Percentiles rank a stretch among this genome's conserved stretches.
These are phyloP conservation scores for Dipus sagitta DNA, from an alignment of 2,797 vertebrate genomes.

Conservation along the genomic window DNA sequence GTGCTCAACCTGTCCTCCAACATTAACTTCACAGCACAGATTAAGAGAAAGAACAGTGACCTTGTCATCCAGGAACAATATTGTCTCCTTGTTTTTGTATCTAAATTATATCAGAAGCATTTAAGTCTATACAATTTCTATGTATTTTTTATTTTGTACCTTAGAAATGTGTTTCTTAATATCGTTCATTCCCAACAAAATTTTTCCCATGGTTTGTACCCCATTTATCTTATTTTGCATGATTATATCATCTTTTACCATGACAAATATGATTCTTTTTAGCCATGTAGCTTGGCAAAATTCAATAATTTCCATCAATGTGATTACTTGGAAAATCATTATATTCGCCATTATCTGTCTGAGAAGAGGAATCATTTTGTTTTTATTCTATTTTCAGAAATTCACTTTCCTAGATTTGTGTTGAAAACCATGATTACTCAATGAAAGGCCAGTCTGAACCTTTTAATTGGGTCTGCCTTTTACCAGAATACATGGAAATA, in stretches of 20 bases:
- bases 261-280: not conserved
- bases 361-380: not conserved
- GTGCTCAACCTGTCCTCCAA: not conserved
- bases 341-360: not conserved
- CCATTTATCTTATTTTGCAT: not conserved
- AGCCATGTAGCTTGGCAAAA: slow-evolving; percentile 7
- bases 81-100: not conserved
- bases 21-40: slow-evolving; percentile 33
- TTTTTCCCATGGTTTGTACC: not conserved
- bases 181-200: not conserved
- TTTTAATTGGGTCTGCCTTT: slow-evolving; percentile 24
- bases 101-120: not conserved
- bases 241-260: not conserved
- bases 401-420: slow-evolving; percentile 47
- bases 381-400: slow-evolving; percentile 65
- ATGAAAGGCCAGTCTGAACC: not conserved
- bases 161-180: not conserved
- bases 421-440: slow-evolving; percentile 45
- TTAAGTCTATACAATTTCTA: slow-evolving; percentile 14
- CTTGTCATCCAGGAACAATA: not conserved
- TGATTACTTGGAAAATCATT: slow-evolving; percentile 28
- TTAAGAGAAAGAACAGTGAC: not conserved
- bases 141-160: not conserved
- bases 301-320: slow-evolving; percentile 52
- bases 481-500: slow-evolving; percentile 17